Conservation (phyloP, 2,113 vertebrate species). For the Phoxinus phoxinus region DNA sequence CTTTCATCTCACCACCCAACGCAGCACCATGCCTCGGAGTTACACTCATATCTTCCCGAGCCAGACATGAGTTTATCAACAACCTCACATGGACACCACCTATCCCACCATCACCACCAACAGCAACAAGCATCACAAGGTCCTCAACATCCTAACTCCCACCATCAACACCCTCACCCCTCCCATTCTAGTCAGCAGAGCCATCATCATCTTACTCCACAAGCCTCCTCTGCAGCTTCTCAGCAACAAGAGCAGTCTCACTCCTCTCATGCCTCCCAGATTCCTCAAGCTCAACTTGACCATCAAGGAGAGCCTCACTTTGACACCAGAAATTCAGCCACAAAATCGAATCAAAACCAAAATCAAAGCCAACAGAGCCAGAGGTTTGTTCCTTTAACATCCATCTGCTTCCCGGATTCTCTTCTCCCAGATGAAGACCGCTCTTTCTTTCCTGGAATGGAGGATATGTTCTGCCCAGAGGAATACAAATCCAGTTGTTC, state of each 20-base stretch:
- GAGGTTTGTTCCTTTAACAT: constrained; percentile 89
- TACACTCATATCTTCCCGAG: constrained; percentile 79
- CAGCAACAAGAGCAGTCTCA: constrained; percentile 70
- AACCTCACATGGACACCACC: constrained; percentile 76
- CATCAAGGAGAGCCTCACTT: constrained; percentile 83
- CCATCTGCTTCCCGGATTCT: constrained; percentile 94
- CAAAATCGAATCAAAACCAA: constrained; percentile 68
- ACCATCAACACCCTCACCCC: constrained; percentile 72
- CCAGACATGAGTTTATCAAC: constrained; percentile 74
- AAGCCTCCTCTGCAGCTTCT: constrained; percentile 65
- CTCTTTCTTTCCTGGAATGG: constrained; percentile 94
- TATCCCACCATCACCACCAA: constrained; percentile 73
- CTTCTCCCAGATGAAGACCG: constrained; percentile 91
- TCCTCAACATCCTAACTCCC: constrained; percentile 68
- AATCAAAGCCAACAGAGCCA: constrained; percentile 74
- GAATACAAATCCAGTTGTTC: constrained; percentile 86
- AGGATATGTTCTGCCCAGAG: constrained; percentile 93
- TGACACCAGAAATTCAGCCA: constrained; percentile 81
- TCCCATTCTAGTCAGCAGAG: constrained; percentile 73
- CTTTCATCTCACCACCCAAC: constrained; percentile 72
- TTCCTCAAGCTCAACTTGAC: constrained; percentile 81
- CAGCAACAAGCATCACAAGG: constrained; percentile 60
- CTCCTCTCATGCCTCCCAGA: constrained; percentile 72
- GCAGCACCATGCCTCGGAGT: constrained; percentile 74
- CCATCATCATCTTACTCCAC: constrained; percentile 74